Conservation (phyloP, 1,140 invertebrate genomes). For the Aphidius gifuensis region DNA sequence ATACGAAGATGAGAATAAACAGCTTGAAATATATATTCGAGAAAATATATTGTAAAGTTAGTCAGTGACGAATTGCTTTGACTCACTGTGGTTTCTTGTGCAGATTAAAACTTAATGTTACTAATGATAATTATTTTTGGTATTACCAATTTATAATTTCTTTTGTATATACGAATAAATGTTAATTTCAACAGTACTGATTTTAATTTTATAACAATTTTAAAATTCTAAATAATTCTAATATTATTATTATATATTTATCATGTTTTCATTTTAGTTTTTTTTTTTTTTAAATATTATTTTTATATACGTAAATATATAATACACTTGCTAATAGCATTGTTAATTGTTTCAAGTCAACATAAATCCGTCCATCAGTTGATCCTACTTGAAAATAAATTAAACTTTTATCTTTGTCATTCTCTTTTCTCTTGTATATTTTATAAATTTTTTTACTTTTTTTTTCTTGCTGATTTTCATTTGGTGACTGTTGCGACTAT, state of each 20-base stretch:
- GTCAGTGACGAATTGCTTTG: no score
- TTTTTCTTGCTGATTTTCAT: background rate
- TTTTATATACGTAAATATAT: background rate
- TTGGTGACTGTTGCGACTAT: slow-evolving; percentile 3
- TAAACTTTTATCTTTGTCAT: slow-evolving; percentile 1
- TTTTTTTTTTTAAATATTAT: background rate
- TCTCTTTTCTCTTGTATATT: slow-evolving; percentile 5
- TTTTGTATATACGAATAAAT: no score
- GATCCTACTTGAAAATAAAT: slow-evolving; percentile 29
- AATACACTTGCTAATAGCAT: slow-evolving; percentile 33
- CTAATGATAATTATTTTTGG: no score
- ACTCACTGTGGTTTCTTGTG: no score
- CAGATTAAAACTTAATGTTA: no score
- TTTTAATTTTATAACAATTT: no score
- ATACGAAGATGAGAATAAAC: slow-evolving; percentile 15
- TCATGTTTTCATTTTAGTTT: background rate
- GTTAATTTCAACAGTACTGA: no score
- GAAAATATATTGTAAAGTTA: no score
- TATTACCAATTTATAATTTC: no score
- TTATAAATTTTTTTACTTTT: background rate
- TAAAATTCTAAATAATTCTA: no score
- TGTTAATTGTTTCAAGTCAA: slow-evolving; percentile 43
- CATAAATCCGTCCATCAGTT: slow-evolving; percentile 36
- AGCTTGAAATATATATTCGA: background rate
- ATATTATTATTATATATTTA: no score